A percentile compares a stretch with the other conserved stretches of the same genome.
Conservation (phyloP, 2,888 invertebrate genomes). For the Chrysopilus asiliformis region DNA sequence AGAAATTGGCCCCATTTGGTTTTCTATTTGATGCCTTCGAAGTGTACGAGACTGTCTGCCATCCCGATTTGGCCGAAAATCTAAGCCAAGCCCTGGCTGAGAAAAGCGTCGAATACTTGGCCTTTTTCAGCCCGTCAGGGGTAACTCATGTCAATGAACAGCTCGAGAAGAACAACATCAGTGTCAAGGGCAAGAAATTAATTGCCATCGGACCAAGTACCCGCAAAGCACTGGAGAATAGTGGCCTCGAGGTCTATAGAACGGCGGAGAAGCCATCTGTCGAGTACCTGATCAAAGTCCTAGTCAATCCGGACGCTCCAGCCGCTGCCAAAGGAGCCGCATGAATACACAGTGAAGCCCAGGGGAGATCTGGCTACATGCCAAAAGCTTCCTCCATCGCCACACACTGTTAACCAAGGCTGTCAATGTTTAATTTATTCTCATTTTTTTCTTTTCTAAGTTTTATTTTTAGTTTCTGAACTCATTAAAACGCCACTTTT, state of each 20-base stretch:
- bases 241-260: constrained; percentile 34
- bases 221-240: constrained; percentile 37
- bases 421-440: too few species aligned
- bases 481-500: too few species aligned
- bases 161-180: constrained; percentile 29
- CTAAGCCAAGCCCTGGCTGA: constrained; percentile 33
- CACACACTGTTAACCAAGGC: too few species aligned
- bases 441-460: too few species aligned
- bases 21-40: constrained; percentile 37
- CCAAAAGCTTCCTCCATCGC: too few species aligned
- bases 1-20: constrained; percentile 33
- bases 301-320: constrained; percentile 26
- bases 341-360: too few species aligned
- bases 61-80: constrained; percentile 34
- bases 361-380: too few species aligned
- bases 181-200: constrained; percentile 32
- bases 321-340: too few species aligned
- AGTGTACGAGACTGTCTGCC: constrained; percentile 42
- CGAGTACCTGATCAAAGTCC: constrained; percentile 37
- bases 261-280: constrained; percentile 42
- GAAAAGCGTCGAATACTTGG: constrained; percentile 38
- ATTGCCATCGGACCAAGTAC: constrained; percentile 46
- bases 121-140: constrained; percentile 48
- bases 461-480: too few species aligned
- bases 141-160: constrained; percentile 37